Conservation (phyloP, 2,888 invertebrate genomes). For the Gandaritis pyraliata region DNA sequence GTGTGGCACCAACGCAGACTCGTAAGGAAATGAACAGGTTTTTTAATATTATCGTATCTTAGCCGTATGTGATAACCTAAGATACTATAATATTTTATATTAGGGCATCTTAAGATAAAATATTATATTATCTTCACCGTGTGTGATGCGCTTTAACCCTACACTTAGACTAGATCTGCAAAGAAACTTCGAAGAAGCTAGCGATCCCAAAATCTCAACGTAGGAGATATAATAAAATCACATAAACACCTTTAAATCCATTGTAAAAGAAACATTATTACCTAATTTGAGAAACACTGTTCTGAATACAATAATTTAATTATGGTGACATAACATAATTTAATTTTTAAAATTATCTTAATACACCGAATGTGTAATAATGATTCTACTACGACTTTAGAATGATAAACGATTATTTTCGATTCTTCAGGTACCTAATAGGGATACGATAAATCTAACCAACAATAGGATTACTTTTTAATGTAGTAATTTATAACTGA, state of each 20-base stretch:
- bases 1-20: no score
- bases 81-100: no score
- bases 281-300: slow-evolving; percentile 84
- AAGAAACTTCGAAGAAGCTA: slow-evolving; percentile 52
- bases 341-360: slow-evolving; percentile 44
- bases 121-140: no score
- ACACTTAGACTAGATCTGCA: slow-evolving; percentile 78
- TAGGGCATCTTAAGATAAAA: no score
- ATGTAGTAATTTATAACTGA: slow-evolving; percentile 31
- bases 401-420: slow-evolving; percentile 48
- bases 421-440: slow-evolving; percentile 78
- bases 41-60: no score
- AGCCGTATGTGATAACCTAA: no score
- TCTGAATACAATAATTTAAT: slow-evolving; percentile 53
- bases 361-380: slow-evolving; percentile 42
- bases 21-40: no score
- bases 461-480: slow-evolving; percentile 38
- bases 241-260: slow-evolving; percentile 62
- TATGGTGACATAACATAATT: slow-evolving; percentile 51
- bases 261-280: slow-evolving; percentile 56
- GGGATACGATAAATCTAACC: slow-evolving; percentile 63
- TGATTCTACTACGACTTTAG: slow-evolving; percentile 26
- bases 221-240: slow-evolving; percentile 67
- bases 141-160: no score
- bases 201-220: slow-evolving; percentile 26